A percentile compares a stretch with the other conserved stretches of the same genome.
Evolutionary conservation across 2,888 invertebrate species (phyloP).

Genomic region (Ommatoiulus sabulosus): DNA sequence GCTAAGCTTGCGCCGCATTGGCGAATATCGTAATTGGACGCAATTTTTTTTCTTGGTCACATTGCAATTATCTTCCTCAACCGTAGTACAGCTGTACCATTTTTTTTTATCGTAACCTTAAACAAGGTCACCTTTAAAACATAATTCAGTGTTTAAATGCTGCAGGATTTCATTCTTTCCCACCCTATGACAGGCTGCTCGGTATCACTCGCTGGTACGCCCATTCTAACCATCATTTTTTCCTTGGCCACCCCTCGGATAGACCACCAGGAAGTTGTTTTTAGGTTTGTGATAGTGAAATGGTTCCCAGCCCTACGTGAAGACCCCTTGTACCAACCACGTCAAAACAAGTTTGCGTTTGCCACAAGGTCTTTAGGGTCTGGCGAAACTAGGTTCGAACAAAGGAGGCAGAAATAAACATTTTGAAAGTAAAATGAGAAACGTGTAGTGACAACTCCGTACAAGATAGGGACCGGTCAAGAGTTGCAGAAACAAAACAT

Average conservation of each 20-base stretch:
- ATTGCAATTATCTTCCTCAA: background rate
- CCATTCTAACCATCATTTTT: background rate
- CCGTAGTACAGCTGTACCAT: background rate
- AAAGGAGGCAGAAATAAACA: background rate
- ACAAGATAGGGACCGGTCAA: background rate
- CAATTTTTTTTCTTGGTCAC: background rate
- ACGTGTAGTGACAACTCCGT: background rate
- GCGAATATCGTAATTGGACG: slow-evolving; percentile 13
- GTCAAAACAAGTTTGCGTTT: background rate
- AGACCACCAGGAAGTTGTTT: slow-evolving; percentile 46
- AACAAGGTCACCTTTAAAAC: slow-evolving; percentile 30
- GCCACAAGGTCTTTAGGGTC: background rate
- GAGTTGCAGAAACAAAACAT: too few species aligned
- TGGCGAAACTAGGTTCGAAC: background rate
- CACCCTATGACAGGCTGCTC: background rate
- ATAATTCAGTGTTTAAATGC: background rate
- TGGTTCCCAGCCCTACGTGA: background rate
- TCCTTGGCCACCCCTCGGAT: background rate
- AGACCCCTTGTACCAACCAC: background rate
- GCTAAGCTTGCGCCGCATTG: background rate
- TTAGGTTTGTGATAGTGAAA: background rate
- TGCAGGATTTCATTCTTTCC: background rate
- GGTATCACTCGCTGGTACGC: background rate
- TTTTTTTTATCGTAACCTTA: background rate
- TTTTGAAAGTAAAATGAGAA: background rate